Evolutionary conservation across 2,888 invertebrate species (phyloP).

Genomic region (Chromoteleia sp.): DNA sequence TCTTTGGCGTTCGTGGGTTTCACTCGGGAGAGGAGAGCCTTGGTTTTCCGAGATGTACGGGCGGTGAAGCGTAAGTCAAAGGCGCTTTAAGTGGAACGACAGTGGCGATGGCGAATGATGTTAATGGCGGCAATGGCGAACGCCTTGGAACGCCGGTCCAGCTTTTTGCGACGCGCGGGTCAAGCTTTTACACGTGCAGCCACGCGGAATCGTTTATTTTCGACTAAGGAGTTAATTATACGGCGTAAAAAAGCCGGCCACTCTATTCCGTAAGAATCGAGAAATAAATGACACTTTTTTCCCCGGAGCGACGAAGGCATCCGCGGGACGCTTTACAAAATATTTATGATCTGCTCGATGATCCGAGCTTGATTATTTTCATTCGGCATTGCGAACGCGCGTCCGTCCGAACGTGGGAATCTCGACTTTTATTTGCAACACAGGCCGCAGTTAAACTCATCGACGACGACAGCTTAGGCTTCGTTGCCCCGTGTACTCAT

Average conservation of each 20-base stretch:
- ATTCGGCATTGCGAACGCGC: slow-evolving; percentile 26
- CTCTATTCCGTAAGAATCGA: slow-evolving; percentile 49
- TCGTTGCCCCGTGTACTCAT: slow-evolving; percentile 80
- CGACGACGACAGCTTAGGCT: slow-evolving; percentile 50
- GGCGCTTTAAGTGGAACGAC: slow-evolving; percentile 68
- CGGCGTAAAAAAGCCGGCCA: slow-evolving; percentile 43
- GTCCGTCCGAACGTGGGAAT: slow-evolving; percentile 77
- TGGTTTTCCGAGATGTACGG: slow-evolving; percentile 64
- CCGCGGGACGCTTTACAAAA: slow-evolving; percentile 20
- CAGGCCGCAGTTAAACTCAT: slow-evolving; percentile 51
- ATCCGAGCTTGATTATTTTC: slow-evolving; percentile 35
- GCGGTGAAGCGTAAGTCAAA: slow-evolving; percentile 68
- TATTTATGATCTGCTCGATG: slow-evolving; percentile 21
- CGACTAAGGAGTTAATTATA: slow-evolving; percentile 67
- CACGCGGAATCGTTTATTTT: slow-evolving; percentile 67
- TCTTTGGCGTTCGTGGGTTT: slow-evolving; percentile 52
- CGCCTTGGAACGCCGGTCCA: slow-evolving; percentile 71
- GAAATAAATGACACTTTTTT: slow-evolving; percentile 66
- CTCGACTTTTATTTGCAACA: slow-evolving; percentile 58
- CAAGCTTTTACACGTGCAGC: slow-evolving; percentile 60
- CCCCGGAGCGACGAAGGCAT: not conserved
- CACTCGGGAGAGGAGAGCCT: slow-evolving; percentile 45
- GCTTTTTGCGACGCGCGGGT: slow-evolving; percentile 67
- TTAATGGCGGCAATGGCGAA: slow-evolving; percentile 72
- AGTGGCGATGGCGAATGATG: slow-evolving; percentile 69